These are phyloP conservation scores for Argyra leucocephala DNA, from an alignment of 2,888 invertebrate genomes.

Conservation along the genomic window DNA sequence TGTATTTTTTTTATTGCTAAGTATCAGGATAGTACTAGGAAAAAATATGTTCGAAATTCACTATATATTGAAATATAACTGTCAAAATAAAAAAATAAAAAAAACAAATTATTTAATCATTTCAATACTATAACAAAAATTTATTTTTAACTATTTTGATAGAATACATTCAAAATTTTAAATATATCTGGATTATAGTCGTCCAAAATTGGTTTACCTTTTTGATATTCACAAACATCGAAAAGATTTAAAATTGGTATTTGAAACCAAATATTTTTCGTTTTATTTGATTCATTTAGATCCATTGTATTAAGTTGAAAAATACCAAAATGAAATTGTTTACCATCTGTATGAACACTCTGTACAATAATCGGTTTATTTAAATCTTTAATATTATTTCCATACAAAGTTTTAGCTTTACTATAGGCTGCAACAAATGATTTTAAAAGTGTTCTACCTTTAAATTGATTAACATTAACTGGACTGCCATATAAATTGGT, in stretches of 20 bases:
- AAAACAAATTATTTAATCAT: too few relatives aligned
- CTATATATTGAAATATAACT: too few relatives aligned
- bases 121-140: too few relatives aligned
- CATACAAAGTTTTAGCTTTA: conserved; percentile 65
- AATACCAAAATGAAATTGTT: conserved; percentile 68
- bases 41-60: too few relatives aligned
- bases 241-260: conserved; percentile 56
- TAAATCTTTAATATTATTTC: conserved; percentile 44
- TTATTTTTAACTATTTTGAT: conserved; percentile 48
- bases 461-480: conserved; percentile 57
- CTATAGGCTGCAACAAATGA: conserved; percentile 67
- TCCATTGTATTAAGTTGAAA: conserved; percentile 76
- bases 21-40: too few relatives aligned
- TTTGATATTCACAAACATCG: conserved; percentile 53
- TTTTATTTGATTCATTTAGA: conserved; percentile 48
- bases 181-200: conserved; percentile 74
- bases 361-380: conserved; percentile 74
- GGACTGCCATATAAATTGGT: conserved; percentile 59
- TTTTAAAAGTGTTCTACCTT: conserved; percentile 61
- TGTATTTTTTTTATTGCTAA: too few relatives aligned
- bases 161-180: conserved; percentile 67
- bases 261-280: conserved; percentile 74
- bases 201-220: conserved; percentile 56
- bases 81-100: too few relatives aligned
- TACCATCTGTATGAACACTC: conserved; percentile 71